These are phyloP conservation scores for Lymantria dispar DNA, from an alignment of 2,888 invertebrate species.

Conservation along the genomic window DNA sequence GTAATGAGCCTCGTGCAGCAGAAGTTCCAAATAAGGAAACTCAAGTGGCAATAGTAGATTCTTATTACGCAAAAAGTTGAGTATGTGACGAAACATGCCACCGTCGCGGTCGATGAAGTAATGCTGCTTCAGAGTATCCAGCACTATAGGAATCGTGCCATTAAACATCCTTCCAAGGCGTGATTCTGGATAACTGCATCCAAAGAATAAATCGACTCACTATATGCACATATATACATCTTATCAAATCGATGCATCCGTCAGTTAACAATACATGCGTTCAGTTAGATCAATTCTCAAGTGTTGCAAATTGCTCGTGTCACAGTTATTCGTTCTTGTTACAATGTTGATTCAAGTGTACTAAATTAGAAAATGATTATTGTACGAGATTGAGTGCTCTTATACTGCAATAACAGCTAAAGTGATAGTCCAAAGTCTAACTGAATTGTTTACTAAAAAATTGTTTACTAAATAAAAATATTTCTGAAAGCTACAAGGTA, in stretches of 20 bases:
- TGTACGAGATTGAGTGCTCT: slow-evolving; percentile 15
- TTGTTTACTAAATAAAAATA: neutral
- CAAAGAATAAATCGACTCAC: slow-evolving; percentile 6
- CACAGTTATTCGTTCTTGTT: slow-evolving; percentile 12
- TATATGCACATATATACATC: slow-evolving; percentile 17
- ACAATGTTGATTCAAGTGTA: slow-evolving; percentile 17
- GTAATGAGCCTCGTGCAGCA: slow-evolving; percentile 94
- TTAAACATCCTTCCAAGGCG: slow-evolving; percentile 96
- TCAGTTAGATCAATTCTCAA: slow-evolving; percentile 21
- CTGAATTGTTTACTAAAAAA: neutral
- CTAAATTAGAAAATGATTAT: slow-evolving; percentile 17
- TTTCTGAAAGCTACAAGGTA: neutral
- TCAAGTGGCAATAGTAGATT: slow-evolving; percentile 92
- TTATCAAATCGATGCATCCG: slow-evolving; percentile 28
- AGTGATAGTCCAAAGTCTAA: neutral
- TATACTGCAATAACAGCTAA: slow-evolving; percentile 5
- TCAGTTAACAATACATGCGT: slow-evolving; percentile 17
- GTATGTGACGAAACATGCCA: slow-evolving; percentile 97
- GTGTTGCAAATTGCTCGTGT: slow-evolving; percentile 31
- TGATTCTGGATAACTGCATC: slow-evolving; percentile 95
- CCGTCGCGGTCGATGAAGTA: slow-evolving; percentile 99
- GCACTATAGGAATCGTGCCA: slow-evolving; percentile 96
- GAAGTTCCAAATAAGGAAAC: slow-evolving; percentile 92
- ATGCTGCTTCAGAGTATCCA: slow-evolving; percentile 98
- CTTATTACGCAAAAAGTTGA: slow-evolving; percentile 97